A percentile compares a stretch with the other conserved stretches of the same genome.
These are phyloP conservation scores for Oplegnathus fasciatus DNA, from an alignment of 2,113 vertebrate species.

Conservation along the genomic window DNA sequence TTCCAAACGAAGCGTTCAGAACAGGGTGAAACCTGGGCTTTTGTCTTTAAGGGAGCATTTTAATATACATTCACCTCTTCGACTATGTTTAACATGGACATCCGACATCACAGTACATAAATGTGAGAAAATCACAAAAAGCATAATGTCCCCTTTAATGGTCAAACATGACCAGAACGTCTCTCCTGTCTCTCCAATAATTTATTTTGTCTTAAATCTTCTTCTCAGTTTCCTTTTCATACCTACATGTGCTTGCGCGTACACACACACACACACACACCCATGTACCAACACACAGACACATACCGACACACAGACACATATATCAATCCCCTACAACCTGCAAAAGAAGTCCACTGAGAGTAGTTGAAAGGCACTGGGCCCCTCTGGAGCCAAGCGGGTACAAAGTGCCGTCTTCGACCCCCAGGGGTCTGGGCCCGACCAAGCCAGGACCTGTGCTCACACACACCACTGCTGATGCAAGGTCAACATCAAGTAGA, in stretches of 20 bases:
- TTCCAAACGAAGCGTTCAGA: no score
- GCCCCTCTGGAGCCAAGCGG: slow-evolving; percentile 86
- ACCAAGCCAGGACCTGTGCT: slow-evolving; percentile 52
- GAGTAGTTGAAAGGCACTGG: slow-evolving; percentile 83
- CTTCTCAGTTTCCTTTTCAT: background rate
- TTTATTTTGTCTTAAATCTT: background rate
- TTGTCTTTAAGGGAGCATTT: background rate
- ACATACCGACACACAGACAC: background rate
- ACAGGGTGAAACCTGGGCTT: background rate
- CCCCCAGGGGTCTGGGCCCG: slow-evolving; percentile 59
- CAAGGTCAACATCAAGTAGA: slow-evolving; percentile 87
- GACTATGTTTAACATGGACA: background rate
- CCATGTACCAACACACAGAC: background rate
- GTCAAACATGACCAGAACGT: background rate
- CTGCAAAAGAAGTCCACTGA: slow-evolving; percentile 92
- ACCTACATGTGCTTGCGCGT: background rate
- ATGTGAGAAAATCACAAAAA: background rate
- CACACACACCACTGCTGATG: slow-evolving; percentile 86
- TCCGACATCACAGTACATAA: background rate
- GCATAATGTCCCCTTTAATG: background rate
- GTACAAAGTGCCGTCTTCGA: slow-evolving; percentile 83
- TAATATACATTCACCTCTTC: background rate
- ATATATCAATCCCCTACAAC: slow-evolving; percentile 62
- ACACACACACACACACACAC: background rate
- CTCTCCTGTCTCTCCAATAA: background rate